Evolutionary conservation across 2,797 vertebrate species (phyloP).

Genomic region (Xyrichtys novacula): DNA sequence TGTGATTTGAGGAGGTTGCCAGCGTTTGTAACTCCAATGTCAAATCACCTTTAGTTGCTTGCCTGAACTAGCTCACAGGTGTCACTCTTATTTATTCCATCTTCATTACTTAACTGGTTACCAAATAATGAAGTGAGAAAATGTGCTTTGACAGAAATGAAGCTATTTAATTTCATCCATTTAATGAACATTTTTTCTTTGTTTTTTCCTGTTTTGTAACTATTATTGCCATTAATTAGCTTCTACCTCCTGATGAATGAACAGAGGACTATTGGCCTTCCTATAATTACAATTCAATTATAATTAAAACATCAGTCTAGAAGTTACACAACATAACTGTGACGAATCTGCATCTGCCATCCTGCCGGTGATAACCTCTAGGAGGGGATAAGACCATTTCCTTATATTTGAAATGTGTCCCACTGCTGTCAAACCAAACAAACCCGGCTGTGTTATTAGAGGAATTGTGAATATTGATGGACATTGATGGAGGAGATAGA

Average conservation of each 20-base stretch:
- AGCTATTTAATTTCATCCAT: conserved; percentile 6
- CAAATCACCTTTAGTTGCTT: too few species aligned
- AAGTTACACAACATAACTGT: conserved; percentile 62
- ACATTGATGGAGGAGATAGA: conserved; percentile 59
- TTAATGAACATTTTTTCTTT: conserved; percentile 7
- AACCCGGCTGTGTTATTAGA: conserved; percentile 56
- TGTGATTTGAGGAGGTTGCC: too few species aligned
- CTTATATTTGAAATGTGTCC: conserved; percentile 58
- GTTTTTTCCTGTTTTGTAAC: neutral
- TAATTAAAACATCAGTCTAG: conserved; percentile 56
- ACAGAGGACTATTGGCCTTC: conserved; percentile 32
- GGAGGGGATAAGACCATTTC: conserved; percentile 52
- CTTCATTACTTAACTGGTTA: too few species aligned
- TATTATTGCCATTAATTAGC: neutral
- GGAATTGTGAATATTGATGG: conserved; percentile 65
- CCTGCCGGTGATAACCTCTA: conserved; percentile 57
- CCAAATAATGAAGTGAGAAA: neutral
- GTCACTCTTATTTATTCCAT: too few species aligned
- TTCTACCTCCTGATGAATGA: conserved; percentile 26
- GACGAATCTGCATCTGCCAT: conserved; percentile 60
- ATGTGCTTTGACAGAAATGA: neutral
- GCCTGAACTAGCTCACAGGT: too few species aligned
- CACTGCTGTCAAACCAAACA: conserved; percentile 55
- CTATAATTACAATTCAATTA: conserved; percentile 66
- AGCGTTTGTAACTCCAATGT: too few species aligned